These are phyloP conservation scores for Troides aeacus DNA, from an alignment of 2,888 invertebrate genomes.

Conservation along the genomic window DNA sequence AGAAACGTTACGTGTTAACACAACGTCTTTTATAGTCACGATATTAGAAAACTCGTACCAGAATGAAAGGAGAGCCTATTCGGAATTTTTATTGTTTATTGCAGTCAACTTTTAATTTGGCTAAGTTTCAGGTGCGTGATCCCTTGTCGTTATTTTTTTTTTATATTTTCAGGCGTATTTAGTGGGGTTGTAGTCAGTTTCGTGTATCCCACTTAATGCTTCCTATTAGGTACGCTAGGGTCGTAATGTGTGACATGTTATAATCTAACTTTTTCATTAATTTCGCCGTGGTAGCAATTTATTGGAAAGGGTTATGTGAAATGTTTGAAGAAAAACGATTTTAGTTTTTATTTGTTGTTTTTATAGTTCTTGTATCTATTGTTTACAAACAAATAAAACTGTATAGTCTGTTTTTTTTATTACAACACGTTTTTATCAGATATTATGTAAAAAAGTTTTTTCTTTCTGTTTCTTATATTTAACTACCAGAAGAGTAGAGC, in stretches of 20 bases:
- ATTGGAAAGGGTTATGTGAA: constrained; percentile 22
- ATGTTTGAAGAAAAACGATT: constrained; percentile 3
- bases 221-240: constrained; percentile 57
- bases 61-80: constrained; percentile 60
- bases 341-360: constrained; percentile 16
- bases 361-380: neutral
- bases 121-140: constrained; percentile 75
- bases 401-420: no score
- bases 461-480: no score
- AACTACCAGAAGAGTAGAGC: no score
- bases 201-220: constrained; percentile 70
- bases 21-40: constrained; percentile 44
- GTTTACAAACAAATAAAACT: no score
- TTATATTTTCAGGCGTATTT: constrained; percentile 61
- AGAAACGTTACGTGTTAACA: no score
- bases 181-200: constrained; percentile 55
- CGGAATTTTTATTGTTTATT: constrained; percentile 76
- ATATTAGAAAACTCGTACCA: constrained; percentile 59
- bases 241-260: constrained; percentile 48
- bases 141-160: constrained; percentile 68
- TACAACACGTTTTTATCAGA: no score
- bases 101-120: constrained; percentile 77
- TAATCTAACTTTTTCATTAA: constrained; percentile 30
- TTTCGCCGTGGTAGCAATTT: constrained; percentile 25
- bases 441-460: no score